A percentile compares a stretch with the other conserved stretches of the same genome.
Conservation (phyloP, 2,888 invertebrate species). For the Tanytarsus gracilentus region DNA sequence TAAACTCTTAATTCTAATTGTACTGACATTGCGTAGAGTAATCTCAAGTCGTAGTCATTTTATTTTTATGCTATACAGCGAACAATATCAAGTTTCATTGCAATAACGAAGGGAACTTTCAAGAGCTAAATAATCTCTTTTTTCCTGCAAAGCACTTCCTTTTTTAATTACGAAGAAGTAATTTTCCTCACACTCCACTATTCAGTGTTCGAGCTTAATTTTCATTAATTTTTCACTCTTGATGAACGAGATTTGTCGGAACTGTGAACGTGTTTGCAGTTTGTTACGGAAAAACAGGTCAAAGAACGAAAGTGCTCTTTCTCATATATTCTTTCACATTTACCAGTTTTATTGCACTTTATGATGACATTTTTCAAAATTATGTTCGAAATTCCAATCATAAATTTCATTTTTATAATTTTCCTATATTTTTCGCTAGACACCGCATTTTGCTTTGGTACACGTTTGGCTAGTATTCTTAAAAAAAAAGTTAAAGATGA, state of each 20-base stretch:
- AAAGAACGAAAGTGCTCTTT: not conserved
- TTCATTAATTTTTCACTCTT: not conserved
- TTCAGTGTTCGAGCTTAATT: constrained; percentile 3
- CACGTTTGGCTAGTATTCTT: not conserved
- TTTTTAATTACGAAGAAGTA: constrained; percentile 9
- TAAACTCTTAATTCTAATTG: too few relatives aligned
- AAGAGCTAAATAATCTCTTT: not conserved
- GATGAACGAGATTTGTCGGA: not conserved
- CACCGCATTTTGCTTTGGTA: not conserved
- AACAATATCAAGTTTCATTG: too few relatives aligned
- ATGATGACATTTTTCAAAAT: constrained; percentile 22
- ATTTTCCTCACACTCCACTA: not conserved
- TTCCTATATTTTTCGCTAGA: not conserved
- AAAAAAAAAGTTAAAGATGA: too few relatives aligned
- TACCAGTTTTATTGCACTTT: constrained; percentile 24
- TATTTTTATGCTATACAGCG: too few relatives aligned
- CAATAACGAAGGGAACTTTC: too few relatives aligned
- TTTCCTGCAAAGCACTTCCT: not conserved
- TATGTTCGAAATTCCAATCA: not conserved
- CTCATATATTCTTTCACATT: not conserved
- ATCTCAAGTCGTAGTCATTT: too few relatives aligned
- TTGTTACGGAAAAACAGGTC: not conserved
- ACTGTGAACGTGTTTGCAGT: not conserved
- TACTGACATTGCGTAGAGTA: too few relatives aligned
- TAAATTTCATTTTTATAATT: constrained; percentile 27